Conservation (phyloP, 2,113 vertebrate genomes). For the Ardeotis arabs region DNA sequence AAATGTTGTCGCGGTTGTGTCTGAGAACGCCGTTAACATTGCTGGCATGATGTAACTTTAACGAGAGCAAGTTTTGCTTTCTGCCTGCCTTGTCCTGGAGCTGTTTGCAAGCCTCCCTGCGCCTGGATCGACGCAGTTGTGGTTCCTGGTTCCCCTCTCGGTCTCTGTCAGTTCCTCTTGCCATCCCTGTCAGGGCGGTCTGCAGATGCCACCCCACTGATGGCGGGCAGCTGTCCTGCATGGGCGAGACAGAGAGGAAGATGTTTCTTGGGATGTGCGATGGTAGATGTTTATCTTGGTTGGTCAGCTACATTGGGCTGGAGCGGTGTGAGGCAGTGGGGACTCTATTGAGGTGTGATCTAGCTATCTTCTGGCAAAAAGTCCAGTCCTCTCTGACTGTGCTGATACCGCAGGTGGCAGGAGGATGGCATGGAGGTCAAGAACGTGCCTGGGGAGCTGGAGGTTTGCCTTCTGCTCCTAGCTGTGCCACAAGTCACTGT, state of each 20-base stretch:
- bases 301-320: rapidly evolving
- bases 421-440: neutral
- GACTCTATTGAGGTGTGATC: neutral
- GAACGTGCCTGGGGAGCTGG: neutral
- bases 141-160: neutral
- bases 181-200: rapidly evolving
- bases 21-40: rapidly evolving
- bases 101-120: neutral
- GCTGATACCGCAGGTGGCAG: neutral
- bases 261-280: rapidly evolving
- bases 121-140: rapidly evolving
- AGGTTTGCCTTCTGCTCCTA: neutral
- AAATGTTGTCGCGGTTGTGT: neutral
- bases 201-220: neutral
- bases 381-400: neutral
- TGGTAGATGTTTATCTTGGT: neutral
- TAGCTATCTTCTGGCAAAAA: neutral
- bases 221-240: rapidly evolving
- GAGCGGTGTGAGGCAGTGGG: neutral
- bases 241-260: neutral
- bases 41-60: rapidly evolving
- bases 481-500: neutral
- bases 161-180: neutral
- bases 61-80: neutral
- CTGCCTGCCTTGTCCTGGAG: neutral